phyloP scores from a whole-genome alignment of 2,113 vertebrate species.

The Sialia sialis region DNA sequence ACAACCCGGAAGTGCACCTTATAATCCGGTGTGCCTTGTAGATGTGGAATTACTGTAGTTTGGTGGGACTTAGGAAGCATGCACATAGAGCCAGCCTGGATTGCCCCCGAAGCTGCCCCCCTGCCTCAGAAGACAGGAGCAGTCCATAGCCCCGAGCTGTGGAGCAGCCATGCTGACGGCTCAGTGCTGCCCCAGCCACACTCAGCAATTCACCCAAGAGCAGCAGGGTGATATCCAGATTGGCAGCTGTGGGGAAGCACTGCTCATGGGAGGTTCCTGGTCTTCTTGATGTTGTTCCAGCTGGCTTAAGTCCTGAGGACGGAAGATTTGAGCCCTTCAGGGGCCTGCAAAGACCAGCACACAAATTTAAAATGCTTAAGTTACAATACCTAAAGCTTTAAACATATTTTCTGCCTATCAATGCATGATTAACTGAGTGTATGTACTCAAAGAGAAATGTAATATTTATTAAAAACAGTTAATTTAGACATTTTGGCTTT shows the following conservation, averaged over 20 bases:
- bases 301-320: accelerated
- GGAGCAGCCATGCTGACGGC: accelerated
- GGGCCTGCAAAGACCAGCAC: neutral
- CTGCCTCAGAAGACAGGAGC: neutral
- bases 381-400: neutral
- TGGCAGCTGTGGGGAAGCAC: neutral
- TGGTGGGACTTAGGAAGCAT: accelerated
- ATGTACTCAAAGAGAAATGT: neutral
- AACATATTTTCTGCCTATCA: neutral
- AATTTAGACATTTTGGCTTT: conserved; percentile 41
- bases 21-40: no score
- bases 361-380: neutral
- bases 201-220: accelerated
- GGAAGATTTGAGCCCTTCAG: neutral
- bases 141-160: accelerated
- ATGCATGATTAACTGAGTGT: neutral
- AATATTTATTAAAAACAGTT: conserved; percentile 28
- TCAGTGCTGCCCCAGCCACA: accelerated
- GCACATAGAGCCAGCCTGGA: accelerated
- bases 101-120: neutral
- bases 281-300: neutral
- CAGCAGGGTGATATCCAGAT: neutral
- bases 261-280: neutral
- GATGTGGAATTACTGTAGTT: no score
- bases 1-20: no score